Evolutionary conservation across 2,113 vertebrate genomes (phyloP), one percentile per base, ranked within the genome.

Genomic region (Lamprotornis superbus): DNA sequence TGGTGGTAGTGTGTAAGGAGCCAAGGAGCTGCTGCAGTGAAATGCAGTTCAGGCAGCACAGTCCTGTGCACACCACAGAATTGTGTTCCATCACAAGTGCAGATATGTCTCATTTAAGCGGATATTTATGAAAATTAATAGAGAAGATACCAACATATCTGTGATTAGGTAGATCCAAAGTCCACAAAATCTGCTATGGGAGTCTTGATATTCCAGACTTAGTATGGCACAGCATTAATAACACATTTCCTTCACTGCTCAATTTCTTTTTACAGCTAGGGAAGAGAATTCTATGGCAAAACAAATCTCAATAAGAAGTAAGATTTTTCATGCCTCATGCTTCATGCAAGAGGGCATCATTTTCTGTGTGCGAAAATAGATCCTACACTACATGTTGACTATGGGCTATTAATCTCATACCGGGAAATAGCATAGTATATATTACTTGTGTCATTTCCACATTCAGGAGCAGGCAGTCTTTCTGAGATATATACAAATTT

Each of bases 371-470:
- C 0, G 0, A 85, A 90, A 94, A 88, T 63, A 69, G 63, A 68
- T 83, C 46, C 13, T 60, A 83, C 63, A 67, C 55, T 85, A 40
- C n/a, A 59, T 35, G 31, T 83, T 95, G 82, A 83, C 86, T 95
- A 53, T 25, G 19, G 52, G 39, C 15, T 91, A 91, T 90, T 91
- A 93, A 95, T 90, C 91, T 83, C 57, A 74, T 89, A 90, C 42
- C 24, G 86, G 76, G 89, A 93, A 95, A 81, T 52, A 68, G 25
- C 28, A 60, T 7, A 79, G n/a, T 83, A 44, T 80, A 57, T 93
- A 93, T 94, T 93, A 70, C 46, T 63, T 67, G 52, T 74, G 83
- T 83, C 52, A 90, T 83, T 95, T 94, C 52, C 56, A 76, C 92
- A 91, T 47, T 86, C 52, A 82, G 65, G 71, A 82, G 53, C 47